Evolutionary conservation across 2,797 vertebrate genomes (phyloP).

Genomic region (Echeneis naucrates): DNA sequence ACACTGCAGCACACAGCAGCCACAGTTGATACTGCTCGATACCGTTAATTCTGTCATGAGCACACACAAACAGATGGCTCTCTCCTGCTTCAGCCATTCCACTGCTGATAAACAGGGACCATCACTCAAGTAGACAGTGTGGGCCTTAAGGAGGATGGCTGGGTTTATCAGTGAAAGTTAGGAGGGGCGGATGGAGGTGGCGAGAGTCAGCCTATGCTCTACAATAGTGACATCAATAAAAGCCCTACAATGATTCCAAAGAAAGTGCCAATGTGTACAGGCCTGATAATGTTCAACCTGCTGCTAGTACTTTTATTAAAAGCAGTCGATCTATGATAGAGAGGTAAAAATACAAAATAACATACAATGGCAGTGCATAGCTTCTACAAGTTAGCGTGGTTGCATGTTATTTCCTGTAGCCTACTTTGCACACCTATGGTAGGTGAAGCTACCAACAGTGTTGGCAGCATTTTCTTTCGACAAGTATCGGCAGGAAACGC

Average conservation of each 20-base stretch:
- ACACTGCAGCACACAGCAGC: slow-evolving; percentile 3
- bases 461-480: too few species aligned
- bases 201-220: slow-evolving; percentile 25
- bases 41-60: slow-evolving; percentile 19
- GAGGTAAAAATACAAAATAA: slow-evolving; percentile 11
- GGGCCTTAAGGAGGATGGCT: slow-evolving; percentile 33
- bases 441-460: too few species aligned
- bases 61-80: slow-evolving; percentile 25
- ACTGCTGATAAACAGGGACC: slow-evolving; percentile 46
- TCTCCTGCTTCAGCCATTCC: slow-evolving; percentile 15
- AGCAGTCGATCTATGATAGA: neutral
- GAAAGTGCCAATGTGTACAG: slow-evolving; percentile 32
- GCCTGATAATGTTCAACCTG: slow-evolving; percentile 28
- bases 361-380: neutral
- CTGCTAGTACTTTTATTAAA: slow-evolving; percentile 8
- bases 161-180: slow-evolving; percentile 53
- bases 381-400: too few species aligned
- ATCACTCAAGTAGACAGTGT: slow-evolving; percentile 49
- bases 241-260: slow-evolving; percentile 26
- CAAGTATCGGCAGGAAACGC: too few species aligned
- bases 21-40: slow-evolving; percentile 2
- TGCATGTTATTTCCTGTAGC: too few species aligned
- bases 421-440: too few species aligned
- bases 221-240: slow-evolving; percentile 32
- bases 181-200: slow-evolving; percentile 30